These are phyloP conservation scores for Etheostoma spectabile DNA, from an alignment of 2,113 vertebrate genomes.

Conservation along the genomic window DNA sequence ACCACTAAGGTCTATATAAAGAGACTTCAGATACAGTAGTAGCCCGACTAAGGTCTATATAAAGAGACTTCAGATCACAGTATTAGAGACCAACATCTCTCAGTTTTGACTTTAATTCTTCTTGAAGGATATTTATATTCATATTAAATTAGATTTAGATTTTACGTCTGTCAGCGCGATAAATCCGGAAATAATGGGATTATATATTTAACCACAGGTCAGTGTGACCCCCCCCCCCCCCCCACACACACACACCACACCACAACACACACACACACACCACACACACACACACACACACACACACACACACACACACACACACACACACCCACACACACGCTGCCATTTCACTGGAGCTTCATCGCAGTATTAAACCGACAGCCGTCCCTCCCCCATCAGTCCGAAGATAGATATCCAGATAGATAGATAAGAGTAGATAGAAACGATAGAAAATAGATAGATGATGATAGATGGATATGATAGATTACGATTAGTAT, in stretches of 20 bases:
- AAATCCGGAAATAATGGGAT: conserved; percentile 15
- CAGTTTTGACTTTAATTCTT: too few relatives aligned
- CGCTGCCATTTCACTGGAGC: not conserved
- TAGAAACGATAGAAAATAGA: too few relatives aligned
- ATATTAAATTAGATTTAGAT: too few relatives aligned
- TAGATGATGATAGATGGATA: fast-evolving
- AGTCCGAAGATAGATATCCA: not conserved
- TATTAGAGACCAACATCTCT: too few relatives aligned
- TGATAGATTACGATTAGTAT: too few relatives aligned
- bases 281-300: not conserved
- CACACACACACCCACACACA: not conserved
- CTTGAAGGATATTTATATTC: too few relatives aligned
- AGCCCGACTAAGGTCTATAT: too few relatives aligned
- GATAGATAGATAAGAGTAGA: too few relatives aligned
- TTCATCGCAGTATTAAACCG: not conserved
- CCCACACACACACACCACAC: too few relatives aligned
- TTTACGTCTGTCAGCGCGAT: not conserved
- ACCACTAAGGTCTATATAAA: too few relatives aligned
- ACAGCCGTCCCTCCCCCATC: not conserved
- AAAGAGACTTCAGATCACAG: fast-evolving
- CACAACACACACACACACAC: not conserved
- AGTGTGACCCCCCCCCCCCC: not conserved
- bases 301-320: not conserved
- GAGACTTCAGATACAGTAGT: too few relatives aligned
- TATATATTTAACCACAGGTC: conserved; percentile 7